Percentiles rank a stretch among this genome's conserved stretches.
Conservation (phyloP, 1,140 invertebrate species). For the Gonioctena quinquepunctata region DNA sequence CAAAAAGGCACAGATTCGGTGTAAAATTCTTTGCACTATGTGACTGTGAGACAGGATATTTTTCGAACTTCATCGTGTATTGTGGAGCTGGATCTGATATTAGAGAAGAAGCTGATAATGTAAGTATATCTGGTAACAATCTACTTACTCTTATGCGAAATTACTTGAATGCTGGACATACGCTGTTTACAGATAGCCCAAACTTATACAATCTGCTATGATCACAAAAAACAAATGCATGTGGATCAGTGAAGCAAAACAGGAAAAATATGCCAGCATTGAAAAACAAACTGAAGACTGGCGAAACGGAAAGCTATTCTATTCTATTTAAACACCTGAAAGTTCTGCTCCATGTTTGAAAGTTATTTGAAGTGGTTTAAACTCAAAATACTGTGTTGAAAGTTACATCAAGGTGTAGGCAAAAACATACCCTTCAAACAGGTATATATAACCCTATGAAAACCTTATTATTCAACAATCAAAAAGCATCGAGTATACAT, state of each 20-base stretch:
- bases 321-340: too few relatives aligned
- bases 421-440: too few relatives aligned
- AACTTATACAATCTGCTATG: neutral
- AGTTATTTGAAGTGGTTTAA: too few relatives aligned
- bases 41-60: slow-evolving; percentile 16
- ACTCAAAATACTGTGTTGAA: too few relatives aligned
- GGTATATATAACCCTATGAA: too few relatives aligned
- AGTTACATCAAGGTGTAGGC: too few relatives aligned
- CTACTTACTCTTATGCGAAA: slow-evolving; percentile 44
- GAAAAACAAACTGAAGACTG: slow-evolving; percentile 27
- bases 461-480: too few relatives aligned
- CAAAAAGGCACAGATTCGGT: slow-evolving; percentile 38
- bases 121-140: slow-evolving; percentile 42
- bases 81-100: neutral
- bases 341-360: too few relatives aligned
- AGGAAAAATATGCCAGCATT: slow-evolving; percentile 43
- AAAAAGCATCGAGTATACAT: too few relatives aligned
- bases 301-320: slow-evolving; percentile 34
- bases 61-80: slow-evolving; percentile 23
- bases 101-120: neutral
- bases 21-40: slow-evolving; percentile 21
- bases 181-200: slow-evolving; percentile 52
- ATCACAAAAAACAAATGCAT: slow-evolving; percentile 38
- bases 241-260: slow-evolving; percentile 46
- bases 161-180: slow-evolving; percentile 46